These are phyloP conservation scores for Rhyacichthys aspro DNA, from an alignment of 2,797 vertebrate genomes.

Conservation along the genomic window DNA sequence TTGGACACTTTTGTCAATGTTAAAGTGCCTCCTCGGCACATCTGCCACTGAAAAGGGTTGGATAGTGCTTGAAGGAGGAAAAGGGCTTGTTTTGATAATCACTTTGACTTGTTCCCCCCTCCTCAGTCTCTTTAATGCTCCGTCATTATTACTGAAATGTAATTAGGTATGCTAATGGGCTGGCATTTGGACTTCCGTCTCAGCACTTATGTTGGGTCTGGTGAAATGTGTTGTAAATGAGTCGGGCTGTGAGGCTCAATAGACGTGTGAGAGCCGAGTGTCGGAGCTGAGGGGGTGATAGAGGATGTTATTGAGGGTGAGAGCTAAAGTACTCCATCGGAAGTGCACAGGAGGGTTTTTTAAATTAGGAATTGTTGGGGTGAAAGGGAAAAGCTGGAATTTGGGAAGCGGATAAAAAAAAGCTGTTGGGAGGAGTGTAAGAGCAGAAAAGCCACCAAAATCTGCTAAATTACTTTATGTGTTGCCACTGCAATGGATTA, in stretches of 20 bases:
- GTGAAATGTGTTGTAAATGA: constrained; percentile 70
- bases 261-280: constrained; percentile 62
- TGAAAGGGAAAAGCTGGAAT: constrained; percentile 61
- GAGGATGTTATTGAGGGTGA: constrained; percentile 63
- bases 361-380: constrained; percentile 70
- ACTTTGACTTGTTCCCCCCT: constrained; percentile 79
- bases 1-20: constrained; percentile 67
- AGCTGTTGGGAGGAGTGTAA: constrained; percentile 32
- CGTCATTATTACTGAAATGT: constrained; percentile 79
- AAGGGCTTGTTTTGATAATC: constrained; percentile 75
- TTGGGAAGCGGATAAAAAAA: constrained; percentile 62
- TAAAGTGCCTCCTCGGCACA: constrained; percentile 66
- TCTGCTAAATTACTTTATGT: constrained; percentile 51
- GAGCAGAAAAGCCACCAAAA: constrained; percentile 49
- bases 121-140: constrained; percentile 73
- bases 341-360: constrained; percentile 60
- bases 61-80: constrained; percentile 69
- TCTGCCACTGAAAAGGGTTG: constrained; percentile 72
- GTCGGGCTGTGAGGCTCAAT: constrained; percentile 65
- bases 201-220: constrained; percentile 61
- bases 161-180: constrained; percentile 82
- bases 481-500: constrained; percentile 25
- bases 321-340: constrained; percentile 54
- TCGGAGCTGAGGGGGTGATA: constrained; percentile 53
- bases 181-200: constrained; percentile 77